Evolutionary conservation across 2,888 invertebrate species (phyloP), one percentile per base, ranked within the genome.

Genomic region (Cheilosia variabilis): DNA sequence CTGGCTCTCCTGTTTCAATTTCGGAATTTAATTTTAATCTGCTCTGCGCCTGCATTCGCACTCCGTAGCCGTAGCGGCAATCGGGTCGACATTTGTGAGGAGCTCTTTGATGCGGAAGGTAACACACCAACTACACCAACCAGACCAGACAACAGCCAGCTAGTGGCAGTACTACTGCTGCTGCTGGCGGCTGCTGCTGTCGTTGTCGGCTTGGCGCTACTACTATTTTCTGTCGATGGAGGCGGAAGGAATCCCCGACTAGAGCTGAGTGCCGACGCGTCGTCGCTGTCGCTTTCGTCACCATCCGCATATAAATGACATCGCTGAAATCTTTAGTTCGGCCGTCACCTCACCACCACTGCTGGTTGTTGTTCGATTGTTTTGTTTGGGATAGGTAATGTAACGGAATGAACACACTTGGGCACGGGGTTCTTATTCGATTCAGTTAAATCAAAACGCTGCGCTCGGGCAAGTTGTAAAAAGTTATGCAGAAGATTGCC

Each of bases 11-110:
- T 72, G 71, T 83, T 77, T 83, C 82, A 55, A 68, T 86, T 86
- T 86, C 62, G 71, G 79, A 86, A 77, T 86, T 66, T 80, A 66
- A 86, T 76, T 80, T 80, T 77, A 81, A 86, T 86, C 81, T 86
- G 71, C 72, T 86, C 81, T 86, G 71, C 76, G 86, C 77, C 86
- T 86, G 86, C 86, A 86, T 86, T 86, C 80, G 76, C 72, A 81
- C 57, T 80, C 62, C 50, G 65, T 53, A 27, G 27, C 27, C 27
- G 27, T 27, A 72, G 50, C 69, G 43, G 47, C 72, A 69, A 79
- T 71, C 66, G 66, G 71, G 57, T 80, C 81, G 76, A 77, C 86
- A 86, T 63, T 80, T 76, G 80, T 73, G 76, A 62, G 58, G 62
- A 63, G 72, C 66, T 86, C 76, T 86, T 76, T 53, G 75, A 66